Conservation (phyloP, 2,797 vertebrate species). For the Nasua narica region DNA sequence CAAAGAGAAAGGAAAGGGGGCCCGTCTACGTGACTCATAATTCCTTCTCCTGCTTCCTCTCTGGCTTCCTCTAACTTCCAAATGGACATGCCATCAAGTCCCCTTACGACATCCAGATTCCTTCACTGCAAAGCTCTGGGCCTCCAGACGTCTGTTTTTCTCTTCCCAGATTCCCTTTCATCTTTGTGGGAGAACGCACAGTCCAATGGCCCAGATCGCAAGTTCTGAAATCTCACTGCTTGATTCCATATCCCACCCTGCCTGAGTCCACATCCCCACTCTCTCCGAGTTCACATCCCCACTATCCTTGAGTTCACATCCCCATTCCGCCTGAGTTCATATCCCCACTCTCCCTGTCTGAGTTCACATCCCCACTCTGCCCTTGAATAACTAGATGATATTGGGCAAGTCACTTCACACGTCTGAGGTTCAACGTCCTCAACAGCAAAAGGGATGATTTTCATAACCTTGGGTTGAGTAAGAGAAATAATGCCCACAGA, state of each 20-base stretch:
- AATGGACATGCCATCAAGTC: too few relatives aligned
- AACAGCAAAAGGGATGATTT: not conserved
- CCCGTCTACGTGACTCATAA: not conserved
- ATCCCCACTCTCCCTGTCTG: not conserved
- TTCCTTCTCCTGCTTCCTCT: not conserved
- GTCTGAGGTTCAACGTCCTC: not conserved
- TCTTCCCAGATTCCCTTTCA: not conserved
- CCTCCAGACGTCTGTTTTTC: not conserved
- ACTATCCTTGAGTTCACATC: not conserved
- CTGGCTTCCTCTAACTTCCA: not conserved
- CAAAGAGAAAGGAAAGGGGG: not conserved
- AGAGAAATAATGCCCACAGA: not conserved
- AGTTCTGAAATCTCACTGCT: not conserved
- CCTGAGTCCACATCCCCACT: not conserved
- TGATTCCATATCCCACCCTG: not conserved
- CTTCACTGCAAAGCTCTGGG: not conserved
- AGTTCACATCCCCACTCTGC: not conserved
- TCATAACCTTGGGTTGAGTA: not conserved
- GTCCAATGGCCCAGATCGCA: not conserved
- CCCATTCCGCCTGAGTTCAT: not conserved
- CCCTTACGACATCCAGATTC: fast-evolving
- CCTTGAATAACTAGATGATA: not conserved
- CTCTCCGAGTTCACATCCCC: not conserved
- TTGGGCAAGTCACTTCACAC: not conserved
- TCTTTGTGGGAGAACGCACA: not conserved